These are phyloP conservation scores for Drosophila littoralis DNA, from an alignment of 1,140 invertebrate species.

Conservation along the genomic window DNA sequence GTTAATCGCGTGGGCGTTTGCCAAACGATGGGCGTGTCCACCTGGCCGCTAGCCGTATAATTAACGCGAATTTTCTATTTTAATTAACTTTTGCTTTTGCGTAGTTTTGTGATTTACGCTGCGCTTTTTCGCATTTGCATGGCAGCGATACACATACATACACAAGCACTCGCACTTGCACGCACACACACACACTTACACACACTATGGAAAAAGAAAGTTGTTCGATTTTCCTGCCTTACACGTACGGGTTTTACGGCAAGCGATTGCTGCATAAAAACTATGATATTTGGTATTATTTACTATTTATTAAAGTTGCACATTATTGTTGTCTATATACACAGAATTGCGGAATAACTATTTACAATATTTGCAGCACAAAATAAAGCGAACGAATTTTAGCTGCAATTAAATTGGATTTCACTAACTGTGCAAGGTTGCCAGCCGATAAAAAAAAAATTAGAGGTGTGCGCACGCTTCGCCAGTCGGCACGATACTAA, in stretches of 20 bases:
- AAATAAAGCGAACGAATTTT: conserved; percentile 37
- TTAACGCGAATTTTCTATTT: conserved; percentile 45
- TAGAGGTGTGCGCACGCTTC: conserved; percentile 25
- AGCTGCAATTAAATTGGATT: conserved; percentile 55
- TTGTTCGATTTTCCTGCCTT: conserved; percentile 74
- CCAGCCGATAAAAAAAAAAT: conserved; percentile 25
- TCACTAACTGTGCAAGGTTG: conserved; percentile 42
- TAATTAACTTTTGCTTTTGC: conserved; percentile 61
- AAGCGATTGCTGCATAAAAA: conserved; percentile 27
- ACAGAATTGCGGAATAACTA: conserved; percentile 26
- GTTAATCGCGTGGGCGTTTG: conserved; percentile 36
- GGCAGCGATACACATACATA: conserved; percentile 23
- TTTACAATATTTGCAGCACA: conserved; percentile 49
- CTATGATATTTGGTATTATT: conserved; percentile 33
- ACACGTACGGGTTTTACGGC: conserved; percentile 31
- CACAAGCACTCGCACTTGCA: conserved; percentile 12
- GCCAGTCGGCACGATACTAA: conserved; percentile 3
- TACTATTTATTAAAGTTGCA: conserved; percentile 35
- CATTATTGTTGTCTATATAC: conserved; percentile 30
- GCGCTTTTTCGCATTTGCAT: conserved; percentile 56
- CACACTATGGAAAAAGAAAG: conserved; percentile 72
- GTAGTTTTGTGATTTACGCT: conserved; percentile 57
- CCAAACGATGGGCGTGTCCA: conserved; percentile 29
- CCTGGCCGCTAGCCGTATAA: conserved; percentile 39
- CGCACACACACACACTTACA: conserved; percentile 35